phyloP scores from a whole-genome alignment of 2,113 vertebrate species.

The Porphyrio hochstetteri region DNA sequence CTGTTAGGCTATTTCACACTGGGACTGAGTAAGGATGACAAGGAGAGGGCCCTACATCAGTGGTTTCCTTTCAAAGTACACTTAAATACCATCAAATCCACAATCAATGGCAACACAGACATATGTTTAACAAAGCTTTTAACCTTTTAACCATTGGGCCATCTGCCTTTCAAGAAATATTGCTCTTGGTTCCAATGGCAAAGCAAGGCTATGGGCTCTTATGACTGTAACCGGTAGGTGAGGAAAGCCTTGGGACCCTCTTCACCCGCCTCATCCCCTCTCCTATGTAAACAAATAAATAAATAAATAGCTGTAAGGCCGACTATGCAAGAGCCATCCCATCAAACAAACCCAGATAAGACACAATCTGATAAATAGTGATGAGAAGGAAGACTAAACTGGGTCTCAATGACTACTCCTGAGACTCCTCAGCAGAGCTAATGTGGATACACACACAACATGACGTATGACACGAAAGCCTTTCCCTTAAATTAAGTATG shows the following conservation, averaged over 20 bases:
- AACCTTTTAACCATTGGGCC: slow-evolving; percentile 52
- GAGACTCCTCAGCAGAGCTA: background rate
- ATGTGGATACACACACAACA: background rate
- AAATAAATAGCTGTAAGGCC: too few species aligned
- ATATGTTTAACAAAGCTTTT: slow-evolving; percentile 65
- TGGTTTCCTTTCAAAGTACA: slow-evolving; percentile 54
- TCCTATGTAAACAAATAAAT: background rate
- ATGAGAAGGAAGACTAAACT: background rate
- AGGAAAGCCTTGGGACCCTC: background rate
- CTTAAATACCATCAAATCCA: slow-evolving; percentile 65
- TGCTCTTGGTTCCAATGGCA: background rate
- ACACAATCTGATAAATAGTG: background rate
- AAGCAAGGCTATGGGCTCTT: background rate
- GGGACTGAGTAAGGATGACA: slow-evolving; percentile 28
- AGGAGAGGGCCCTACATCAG: slow-evolving; percentile 24
- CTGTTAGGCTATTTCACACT: slow-evolving; percentile 40
- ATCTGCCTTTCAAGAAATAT: slow-evolving; percentile 48
- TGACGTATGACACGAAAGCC: fast-evolving
- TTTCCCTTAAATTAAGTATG: background rate
- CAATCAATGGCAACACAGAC: slow-evolving; percentile 52
- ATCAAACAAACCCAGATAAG: background rate
- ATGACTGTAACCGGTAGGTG: background rate
- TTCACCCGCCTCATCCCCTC: background rate
- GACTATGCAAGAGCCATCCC: background rate
- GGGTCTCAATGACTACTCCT: background rate